These are phyloP conservation scores for Lepidurus couesii DNA, from an alignment of 1,140 invertebrate species.

Conservation along the genomic window DNA sequence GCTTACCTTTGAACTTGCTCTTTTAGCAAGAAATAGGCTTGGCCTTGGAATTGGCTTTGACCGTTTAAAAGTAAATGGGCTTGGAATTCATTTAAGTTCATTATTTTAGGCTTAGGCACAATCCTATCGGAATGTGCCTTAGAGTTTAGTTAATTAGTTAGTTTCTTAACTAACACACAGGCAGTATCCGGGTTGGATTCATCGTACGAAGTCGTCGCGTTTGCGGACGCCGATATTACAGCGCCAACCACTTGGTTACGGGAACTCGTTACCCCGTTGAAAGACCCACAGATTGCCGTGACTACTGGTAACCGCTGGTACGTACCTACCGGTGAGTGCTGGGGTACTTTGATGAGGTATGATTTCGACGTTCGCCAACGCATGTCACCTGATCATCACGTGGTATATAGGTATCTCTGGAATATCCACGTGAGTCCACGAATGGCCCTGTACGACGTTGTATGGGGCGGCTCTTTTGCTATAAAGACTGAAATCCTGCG, in stretches of 20 bases:
- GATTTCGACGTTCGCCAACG: no score
- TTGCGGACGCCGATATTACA: constrained; percentile 23
- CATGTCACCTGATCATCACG: not conserved
- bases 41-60: no score
- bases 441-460: not conserved
- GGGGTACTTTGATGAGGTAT: constrained; percentile 23
- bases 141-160: not conserved
- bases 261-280: constrained; percentile 6
- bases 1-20: no score
- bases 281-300: constrained; percentile 20
- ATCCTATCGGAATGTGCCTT: no score
- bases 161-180: not conserved
- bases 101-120: no score
- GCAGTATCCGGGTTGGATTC: constrained; percentile 12
- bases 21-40: no score
- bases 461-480: constrained; percentile 27
- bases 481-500: constrained; percentile 3
- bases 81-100: no score
- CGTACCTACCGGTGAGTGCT: constrained; percentile 14
- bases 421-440: constrained; percentile 20
- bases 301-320: constrained; percentile 29
- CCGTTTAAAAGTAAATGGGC: no score
- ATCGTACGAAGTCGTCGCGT: constrained; percentile 22
- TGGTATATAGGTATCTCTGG: constrained; percentile 5
- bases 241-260: constrained; percentile 25